Conservation (phyloP, 2,797 vertebrate species). For the Chloroceryle inda region DNA sequence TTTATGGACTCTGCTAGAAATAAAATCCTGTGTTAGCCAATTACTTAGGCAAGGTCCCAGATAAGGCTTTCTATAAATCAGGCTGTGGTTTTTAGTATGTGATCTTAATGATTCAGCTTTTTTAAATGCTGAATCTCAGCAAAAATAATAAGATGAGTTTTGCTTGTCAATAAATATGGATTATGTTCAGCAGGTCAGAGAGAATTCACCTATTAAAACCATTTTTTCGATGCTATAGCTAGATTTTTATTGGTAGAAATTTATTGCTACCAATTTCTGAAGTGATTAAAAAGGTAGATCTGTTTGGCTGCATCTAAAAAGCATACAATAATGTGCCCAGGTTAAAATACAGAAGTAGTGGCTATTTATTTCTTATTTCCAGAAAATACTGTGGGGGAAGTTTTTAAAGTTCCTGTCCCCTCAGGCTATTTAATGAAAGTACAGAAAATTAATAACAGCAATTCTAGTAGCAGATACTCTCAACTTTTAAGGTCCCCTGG, state of each 20-base stretch:
- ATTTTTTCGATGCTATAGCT: neutral
- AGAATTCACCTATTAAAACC: neutral
- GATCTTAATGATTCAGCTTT: neutral
- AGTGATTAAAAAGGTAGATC: neutral
- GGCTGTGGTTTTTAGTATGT: neutral
- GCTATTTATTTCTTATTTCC: neutral
- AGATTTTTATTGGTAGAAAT: neutral
- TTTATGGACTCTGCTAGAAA: neutral
- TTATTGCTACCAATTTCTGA: neutral
- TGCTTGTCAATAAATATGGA: neutral
- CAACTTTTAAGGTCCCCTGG: neutral
- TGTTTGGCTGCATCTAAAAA: neutral
- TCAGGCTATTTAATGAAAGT: neutral
- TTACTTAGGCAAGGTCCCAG: neutral
- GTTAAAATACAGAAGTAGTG: neutral
- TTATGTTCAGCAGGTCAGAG: neutral
- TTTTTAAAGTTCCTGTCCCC: neutral
- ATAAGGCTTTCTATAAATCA: neutral
- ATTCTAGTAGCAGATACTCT: neutral
- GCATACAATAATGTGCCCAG: neutral
- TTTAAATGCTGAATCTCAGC: neutral
- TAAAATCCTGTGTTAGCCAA: neutral
- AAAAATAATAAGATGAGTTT: neutral
- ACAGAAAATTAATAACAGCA: neutral
- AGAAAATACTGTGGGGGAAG: neutral